Evolutionary conservation across 1,140 invertebrate species (phyloP), one percentile per base, ranked within the genome.

Genomic region (Schlechtendalia chinensis): DNA sequence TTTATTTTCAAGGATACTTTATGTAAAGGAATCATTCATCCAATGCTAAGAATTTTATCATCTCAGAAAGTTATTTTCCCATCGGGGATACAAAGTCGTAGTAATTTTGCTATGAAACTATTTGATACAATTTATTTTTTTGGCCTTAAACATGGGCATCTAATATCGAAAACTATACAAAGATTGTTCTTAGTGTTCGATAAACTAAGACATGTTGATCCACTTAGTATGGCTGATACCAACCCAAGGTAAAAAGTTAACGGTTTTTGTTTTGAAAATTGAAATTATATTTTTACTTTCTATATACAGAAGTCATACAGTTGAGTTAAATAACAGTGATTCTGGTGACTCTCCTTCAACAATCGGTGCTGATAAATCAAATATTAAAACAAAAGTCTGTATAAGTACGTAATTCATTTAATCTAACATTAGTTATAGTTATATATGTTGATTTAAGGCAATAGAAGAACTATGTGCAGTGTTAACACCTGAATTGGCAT

Each of bases 121-220:
- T 83, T 96, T 6, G 93, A 95, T 84, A 89, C 92, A 0, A 84
- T 96, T 63, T 93, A 94, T 84, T 89, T 91, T 17, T 87, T 97
- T 45, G 91, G 93, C 16, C 87, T 93, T 91, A 94, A 93, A 1
- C 89, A 92, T 74, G 90, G 90, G 83, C 91, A 94, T 83, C 86
- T 96, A 27, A 91, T 90, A 69, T 89, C 93, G 63, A 89, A 90
- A 19, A 88, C 90, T 6, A 85, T 94, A 71, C 90, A 91, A 85
- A 88, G 91, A 65, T 96, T 96, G 85, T 96, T 97, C 85, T 85
- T 93, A n/a, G 90, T 92, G 12, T 97, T 97, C 85, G 93, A 94
- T 84, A 93, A 93, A 87, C 91, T 93, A 22, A 89, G 90, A 58
- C 74, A 82, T 53, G 22, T 65, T n/a, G 81, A 81, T 24, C 50